Evolutionary conservation across 2,888 invertebrate species (phyloP).

Genomic region (Philaethria dido): DNA sequence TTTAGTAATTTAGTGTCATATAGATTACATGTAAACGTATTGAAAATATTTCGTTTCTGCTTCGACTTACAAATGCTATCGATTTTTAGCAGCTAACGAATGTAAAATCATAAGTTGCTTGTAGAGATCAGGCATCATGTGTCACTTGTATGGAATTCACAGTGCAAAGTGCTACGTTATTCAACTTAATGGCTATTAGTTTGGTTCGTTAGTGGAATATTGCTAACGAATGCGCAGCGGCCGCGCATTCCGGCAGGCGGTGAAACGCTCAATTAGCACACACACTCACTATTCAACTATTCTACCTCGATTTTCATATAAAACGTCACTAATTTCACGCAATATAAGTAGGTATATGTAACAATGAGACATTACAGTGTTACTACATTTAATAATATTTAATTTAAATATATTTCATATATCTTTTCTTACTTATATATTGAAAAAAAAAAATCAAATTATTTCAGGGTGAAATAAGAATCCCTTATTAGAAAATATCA

Average conservation of each 20-base stretch:
- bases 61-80: constrained; percentile 13
- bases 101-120: constrained; percentile 35
- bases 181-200: constrained; percentile 82
- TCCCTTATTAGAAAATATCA: constrained; percentile 71
- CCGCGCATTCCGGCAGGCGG: constrained; percentile 63
- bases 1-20: background rate
- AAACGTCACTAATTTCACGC: constrained; percentile 60
- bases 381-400: background rate
- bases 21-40: too few species aligned
- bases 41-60: background rate
- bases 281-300: constrained; percentile 58
- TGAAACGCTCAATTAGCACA: constrained; percentile 78
- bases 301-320: constrained; percentile 59
- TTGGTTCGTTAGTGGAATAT: constrained; percentile 83
- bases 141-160: constrained; percentile 63
- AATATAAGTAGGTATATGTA: constrained; percentile 45
- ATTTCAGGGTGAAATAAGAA: constrained; percentile 49
- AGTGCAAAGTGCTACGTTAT: constrained; percentile 78
- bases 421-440: background rate
- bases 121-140: constrained; percentile 58
- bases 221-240: constrained; percentile 79
- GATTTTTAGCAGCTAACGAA: constrained; percentile 32
- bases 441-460: background rate
- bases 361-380: constrained; percentile 30
- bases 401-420: background rate